Base-by-base conservation (phyloP, 2,113 vertebrate genomes). In the Rhynchomys soricoides region DNA sequence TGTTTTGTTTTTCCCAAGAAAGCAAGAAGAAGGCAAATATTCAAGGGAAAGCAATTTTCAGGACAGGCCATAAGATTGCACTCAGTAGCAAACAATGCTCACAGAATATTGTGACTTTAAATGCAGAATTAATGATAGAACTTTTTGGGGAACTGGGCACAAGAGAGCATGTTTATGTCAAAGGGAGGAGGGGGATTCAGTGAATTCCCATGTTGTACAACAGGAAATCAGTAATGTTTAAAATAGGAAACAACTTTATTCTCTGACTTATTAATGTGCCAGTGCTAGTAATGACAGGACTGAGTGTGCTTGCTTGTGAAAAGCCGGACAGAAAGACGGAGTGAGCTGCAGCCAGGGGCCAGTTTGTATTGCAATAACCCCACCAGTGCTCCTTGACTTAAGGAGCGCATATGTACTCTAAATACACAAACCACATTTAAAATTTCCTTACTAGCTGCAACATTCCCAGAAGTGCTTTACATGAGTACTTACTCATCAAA, bases 121-220 rank as follows among this genome's bases (percentile, higher is more conserved):
- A 40, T 83, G 29, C 34, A 85, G 64, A 91, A 52, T 91, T 37
- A 26, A 21, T 66, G 40, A 15, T 74, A 7, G 19, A 22, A 40
- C 34, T 90, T 97, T 50, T 21, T 91, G 40, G 71, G 82, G 77
- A 94, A 73, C 64, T 81, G n/a, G n/a, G 6, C 40, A 66, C 21
- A 34, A 83, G 34, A 48, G 34, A 89, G 19, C 24, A 19, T 70
- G 4, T 73, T 74, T 93, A 16, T 92, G n/a, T 89, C 43, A 73
- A 78, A 50, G 21, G 50, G 37, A 64, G 45, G 15, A 29, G 31
- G 19, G n/a, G 71, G 21, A 68, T 45, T 45, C 64, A 75, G 66
- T n/a, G 29, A 50, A 29, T 89, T 55, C 45, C 92, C 13, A 10
- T 81, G 5, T 87, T 86, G 24, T 45, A 66, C 48, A 86, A 37